Base-by-base conservation (phyloP, 2,888 invertebrate species). In the Leucozona laternaria region DNA sequence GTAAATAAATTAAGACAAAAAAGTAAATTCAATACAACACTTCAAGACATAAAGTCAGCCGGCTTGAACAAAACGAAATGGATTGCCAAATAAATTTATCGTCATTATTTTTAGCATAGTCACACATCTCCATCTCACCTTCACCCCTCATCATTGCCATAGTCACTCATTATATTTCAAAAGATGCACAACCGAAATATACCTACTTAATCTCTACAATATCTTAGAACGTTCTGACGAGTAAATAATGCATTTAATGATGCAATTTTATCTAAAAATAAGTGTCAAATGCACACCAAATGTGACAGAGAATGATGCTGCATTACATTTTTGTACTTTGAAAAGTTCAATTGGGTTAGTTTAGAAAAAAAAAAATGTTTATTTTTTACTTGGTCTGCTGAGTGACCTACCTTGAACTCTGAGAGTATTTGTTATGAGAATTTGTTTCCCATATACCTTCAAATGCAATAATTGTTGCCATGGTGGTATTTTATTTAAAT, bases 161-260 rank as follows among this genome's bases (percentile, higher is more conserved):
- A 37, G 48, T 73, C 73, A 60, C 25, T 37, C 50, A 13, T 28
- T 31, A 31, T 20, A 20, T 37, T 50, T 37, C 37, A 40, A 31
- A 50, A 45, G 50, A 34, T 62, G 20, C 60, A 53, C 40, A 45
- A 60, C n/a, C 37, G 34, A n/a, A n/a, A 60, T 34, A 34, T 48
- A 31, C 8, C 45, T 31, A 64, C 45, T n/a, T n/a, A n/a, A n/a
- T n/a, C n/a, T 15, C 15, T n/a, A 22, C 11, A 53, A 68, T 53
- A 60, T 62, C 68, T 62, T 50, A 68, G 11, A 68, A 31, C 10
- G 50, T 60, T 68, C 53, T 53, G 55, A 31, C 31, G 31, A 66
- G 68, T 68, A 80, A 80, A 75, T 75, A 80, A 73, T 80, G 75
- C 15, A 55, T 20, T 68, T 70, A 80, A 75, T 75, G 80, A 80